These are phyloP conservation scores for Blennius ocellaris DNA, from an alignment of 2,113 vertebrate genomes.

Conservation along the genomic window DNA sequence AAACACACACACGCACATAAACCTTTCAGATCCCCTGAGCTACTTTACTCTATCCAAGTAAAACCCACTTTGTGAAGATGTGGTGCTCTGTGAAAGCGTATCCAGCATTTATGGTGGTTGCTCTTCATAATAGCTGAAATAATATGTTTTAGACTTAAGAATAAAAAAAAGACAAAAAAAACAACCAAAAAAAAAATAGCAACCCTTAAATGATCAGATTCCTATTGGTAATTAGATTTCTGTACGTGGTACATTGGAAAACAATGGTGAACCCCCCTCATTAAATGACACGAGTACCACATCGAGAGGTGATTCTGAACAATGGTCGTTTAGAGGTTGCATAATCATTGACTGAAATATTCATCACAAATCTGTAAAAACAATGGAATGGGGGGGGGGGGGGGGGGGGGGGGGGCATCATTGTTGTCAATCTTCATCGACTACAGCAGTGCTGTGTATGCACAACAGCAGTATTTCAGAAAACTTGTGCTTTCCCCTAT, in stretches of 20 bases:
- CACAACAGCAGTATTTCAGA: too few relatives aligned
- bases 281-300: not conserved
- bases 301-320: not conserved
- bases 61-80: constrained; percentile 55
- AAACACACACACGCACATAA: constrained; percentile 50
- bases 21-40: constrained; percentile 49
- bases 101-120: constrained; percentile 53
- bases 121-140: constrained; percentile 51
- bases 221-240: constrained; percentile 20
- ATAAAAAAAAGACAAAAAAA: not conserved
- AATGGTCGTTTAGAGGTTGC: not conserved
- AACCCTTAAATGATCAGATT: constrained; percentile 12
- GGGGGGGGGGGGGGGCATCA: too few relatives aligned
- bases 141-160: constrained; percentile 47
- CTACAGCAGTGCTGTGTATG: too few relatives aligned
- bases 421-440: too few relatives aligned
- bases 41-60: constrained; percentile 54
- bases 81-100: constrained; percentile 46
- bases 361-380: too few relatives aligned
- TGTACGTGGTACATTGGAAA: constrained; percentile 3
- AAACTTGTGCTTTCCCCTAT: too few relatives aligned
- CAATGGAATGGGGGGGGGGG: too few relatives aligned
- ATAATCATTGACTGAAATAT: too few relatives aligned
- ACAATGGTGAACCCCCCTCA: not conserved
- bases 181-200: not conserved